Evolutionary conservation across 1,140 invertebrate species (phyloP).

Genomic region (Venturia canescens): DNA sequence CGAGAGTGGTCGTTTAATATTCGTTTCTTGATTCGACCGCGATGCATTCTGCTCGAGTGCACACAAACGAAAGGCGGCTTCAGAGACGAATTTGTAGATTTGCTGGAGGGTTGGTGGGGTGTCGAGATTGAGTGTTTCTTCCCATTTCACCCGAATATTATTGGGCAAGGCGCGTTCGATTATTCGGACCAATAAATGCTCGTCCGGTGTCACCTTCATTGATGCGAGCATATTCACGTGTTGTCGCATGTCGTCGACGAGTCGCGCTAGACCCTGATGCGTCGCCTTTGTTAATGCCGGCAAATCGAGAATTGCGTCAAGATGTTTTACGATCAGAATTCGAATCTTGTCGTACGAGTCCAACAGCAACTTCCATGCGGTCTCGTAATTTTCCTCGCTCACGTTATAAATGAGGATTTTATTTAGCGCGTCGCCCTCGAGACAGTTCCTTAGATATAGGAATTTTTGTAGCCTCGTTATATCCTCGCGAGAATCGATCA

Average conservation of each 20-base stretch:
- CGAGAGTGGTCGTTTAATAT: constrained; percentile 3
- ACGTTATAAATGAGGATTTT: constrained; percentile 41
- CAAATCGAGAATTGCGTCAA: constrained; percentile 48
- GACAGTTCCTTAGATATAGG: constrained; percentile 29
- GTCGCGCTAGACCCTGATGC: constrained; percentile 40
- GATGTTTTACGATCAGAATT: constrained; percentile 43
- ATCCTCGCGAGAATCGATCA: constrained; percentile 44
- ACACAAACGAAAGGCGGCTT: constrained; percentile 21
- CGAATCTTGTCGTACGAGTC: constrained; percentile 42
- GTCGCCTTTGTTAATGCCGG: constrained; percentile 39
- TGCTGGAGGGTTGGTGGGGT: constrained; percentile 32
- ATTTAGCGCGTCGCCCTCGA: constrained; percentile 40
- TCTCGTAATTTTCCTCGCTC: constrained; percentile 47
- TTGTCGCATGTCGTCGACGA: constrained; percentile 50
- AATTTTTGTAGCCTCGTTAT: constrained; percentile 47
- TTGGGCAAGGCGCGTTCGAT: constrained; percentile 48
- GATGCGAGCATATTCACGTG: constrained; percentile 50
- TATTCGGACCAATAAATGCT: constrained; percentile 48
- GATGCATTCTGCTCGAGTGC: constrained; percentile 25
- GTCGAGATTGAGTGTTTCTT: constrained; percentile 48
- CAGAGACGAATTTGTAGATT: constrained; percentile 47
- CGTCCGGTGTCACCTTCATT: constrained; percentile 41
- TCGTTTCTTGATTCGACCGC: constrained; percentile 20
- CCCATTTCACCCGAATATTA: constrained; percentile 45
- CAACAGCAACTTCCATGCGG: constrained; percentile 39